Conservation (phyloP, 2,888 invertebrate genomes). For the Diarsia dahlii region DNA sequence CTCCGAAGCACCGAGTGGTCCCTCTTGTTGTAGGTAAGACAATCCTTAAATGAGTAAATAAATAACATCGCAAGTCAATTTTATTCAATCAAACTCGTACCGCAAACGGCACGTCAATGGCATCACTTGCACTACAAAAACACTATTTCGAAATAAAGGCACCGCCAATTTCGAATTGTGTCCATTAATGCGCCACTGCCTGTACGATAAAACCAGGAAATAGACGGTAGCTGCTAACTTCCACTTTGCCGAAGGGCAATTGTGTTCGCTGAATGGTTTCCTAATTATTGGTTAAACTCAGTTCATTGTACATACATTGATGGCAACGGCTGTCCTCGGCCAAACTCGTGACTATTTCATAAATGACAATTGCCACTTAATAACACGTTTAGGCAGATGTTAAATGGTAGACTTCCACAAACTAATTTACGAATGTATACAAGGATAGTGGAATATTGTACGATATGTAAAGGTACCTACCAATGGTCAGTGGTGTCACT, state of each 20-base stretch:
- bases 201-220: not conserved
- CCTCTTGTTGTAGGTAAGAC: not conserved
- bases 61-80: not conserved
- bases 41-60: not conserved
- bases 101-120: not conserved
- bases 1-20: not conserved
- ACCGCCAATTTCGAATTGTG: not conserved
- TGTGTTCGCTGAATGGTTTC: slow-evolving; percentile 20
- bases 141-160: not conserved
- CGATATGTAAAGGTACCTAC: not conserved
- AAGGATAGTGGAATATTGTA: slow-evolving; percentile 34
- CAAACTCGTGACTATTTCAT: slow-evolving; percentile 73
- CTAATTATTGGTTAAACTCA: slow-evolving; percentile 35
- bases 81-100: not conserved
- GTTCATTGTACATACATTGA: slow-evolving; percentile 19
- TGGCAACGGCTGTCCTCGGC: slow-evolving; percentile 22
- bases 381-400: slow-evolving; percentile 64
- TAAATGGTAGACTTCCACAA: slow-evolving; percentile 59
- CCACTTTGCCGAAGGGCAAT: slow-evolving; percentile 26
- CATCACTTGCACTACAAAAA: not conserved
- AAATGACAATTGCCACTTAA: slow-evolving; percentile 71
- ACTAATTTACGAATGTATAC: slow-evolving; percentile 51
- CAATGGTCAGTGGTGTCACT: not conserved
- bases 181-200: not conserved
- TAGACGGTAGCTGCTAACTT: slow-evolving; percentile 1